A percentile compares a stretch with the other conserved stretches of the same genome.
These are phyloP conservation scores for Ceratoteleas bidentatus DNA, from an alignment of 1,140 invertebrate species.

Conservation along the genomic window DNA sequence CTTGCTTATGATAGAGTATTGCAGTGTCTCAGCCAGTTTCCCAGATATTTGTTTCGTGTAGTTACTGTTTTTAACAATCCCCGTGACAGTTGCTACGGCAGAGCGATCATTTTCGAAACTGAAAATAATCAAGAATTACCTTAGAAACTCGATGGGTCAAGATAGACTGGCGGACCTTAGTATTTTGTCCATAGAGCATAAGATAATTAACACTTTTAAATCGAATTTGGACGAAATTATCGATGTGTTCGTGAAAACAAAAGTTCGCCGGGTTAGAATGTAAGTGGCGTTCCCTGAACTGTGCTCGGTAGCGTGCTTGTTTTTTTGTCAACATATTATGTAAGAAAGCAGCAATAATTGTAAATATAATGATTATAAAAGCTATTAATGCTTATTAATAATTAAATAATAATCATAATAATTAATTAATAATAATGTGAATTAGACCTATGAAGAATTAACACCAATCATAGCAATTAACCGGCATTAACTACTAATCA, in stretches of 20 bases:
- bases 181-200: slow-evolving; percentile 31
- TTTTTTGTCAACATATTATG: no score
- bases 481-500: no score
- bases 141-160: slow-evolving; percentile 50
- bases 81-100: slow-evolving; percentile 49
- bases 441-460: no score
- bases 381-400: no score
- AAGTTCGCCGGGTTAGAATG: slow-evolving; percentile 7
- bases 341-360: no score
- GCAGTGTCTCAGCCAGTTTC: slow-evolving; percentile 31
- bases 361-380: no score
- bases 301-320: no score
- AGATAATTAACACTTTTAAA: slow-evolving; percentile 5
- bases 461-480: no score
- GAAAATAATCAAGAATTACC: slow-evolving; percentile 61
- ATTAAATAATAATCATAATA: no score
- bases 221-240: slow-evolving; percentile 5
- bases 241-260: slow-evolving; percentile 3
- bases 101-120: slow-evolving; percentile 61
- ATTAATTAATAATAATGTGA: no score
- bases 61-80: slow-evolving; percentile 52
- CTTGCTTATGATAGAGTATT: slow-evolving; percentile 30
- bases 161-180: slow-evolving; percentile 32
- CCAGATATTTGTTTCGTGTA: slow-evolving; percentile 31
- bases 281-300: no score